Evolutionary conservation across 37 sponge, comb jelly and placozoan species (phyloP).

Genomic region (Theonella swinhoei): DNA sequence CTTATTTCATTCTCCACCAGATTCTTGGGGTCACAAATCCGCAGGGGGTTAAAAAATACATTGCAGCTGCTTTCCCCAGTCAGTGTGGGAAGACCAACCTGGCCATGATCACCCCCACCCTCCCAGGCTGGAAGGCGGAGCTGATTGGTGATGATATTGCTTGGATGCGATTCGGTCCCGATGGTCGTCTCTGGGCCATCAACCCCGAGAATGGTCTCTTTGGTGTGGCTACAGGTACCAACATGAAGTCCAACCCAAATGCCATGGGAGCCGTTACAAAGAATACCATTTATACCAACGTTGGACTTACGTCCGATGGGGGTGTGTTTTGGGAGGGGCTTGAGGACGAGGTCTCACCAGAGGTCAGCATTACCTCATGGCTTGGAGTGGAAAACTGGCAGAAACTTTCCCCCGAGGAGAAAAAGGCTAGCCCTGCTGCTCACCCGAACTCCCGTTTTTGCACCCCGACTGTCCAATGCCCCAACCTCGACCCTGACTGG

Average conservation of each 20-base stretch:
- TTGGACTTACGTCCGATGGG: slow-evolving; percentile 88
- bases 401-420: neutral
- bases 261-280: slow-evolving; percentile 79
- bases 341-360: slow-evolving; percentile 43
- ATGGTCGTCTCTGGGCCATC: slow-evolving; percentile 84
- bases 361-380: slow-evolving; percentile 77
- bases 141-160: slow-evolving; percentile 96
- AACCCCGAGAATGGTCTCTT: slow-evolving; percentile 96
- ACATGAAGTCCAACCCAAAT: slow-evolving; percentile 83
- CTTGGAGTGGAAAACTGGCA: slow-evolving; percentile 76
- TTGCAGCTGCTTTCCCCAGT: slow-evolving; percentile 93
- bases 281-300: slow-evolving; percentile 93
- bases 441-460: slow-evolving; percentile 95
- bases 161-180: slow-evolving; percentile 87
- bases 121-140: slow-evolving; percentile 95
- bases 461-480: slow-evolving; percentile 78
- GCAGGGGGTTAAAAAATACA: slow-evolving; percentile 84
- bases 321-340: slow-evolving; percentile 95
- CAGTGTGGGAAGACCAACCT: slow-evolving; percentile 96
- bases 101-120: slow-evolving; percentile 91
- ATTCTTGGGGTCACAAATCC: slow-evolving; percentile 92
- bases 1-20: too few relatives aligned
- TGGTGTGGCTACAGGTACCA: slow-evolving; percentile 96
- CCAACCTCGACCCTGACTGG: slow-evolving; percentile 84
- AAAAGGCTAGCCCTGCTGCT: slow-evolving; percentile 61